phyloP scores from a whole-genome alignment of 2,797 vertebrate genomes.

The Coracias cyanogaster region DNA sequence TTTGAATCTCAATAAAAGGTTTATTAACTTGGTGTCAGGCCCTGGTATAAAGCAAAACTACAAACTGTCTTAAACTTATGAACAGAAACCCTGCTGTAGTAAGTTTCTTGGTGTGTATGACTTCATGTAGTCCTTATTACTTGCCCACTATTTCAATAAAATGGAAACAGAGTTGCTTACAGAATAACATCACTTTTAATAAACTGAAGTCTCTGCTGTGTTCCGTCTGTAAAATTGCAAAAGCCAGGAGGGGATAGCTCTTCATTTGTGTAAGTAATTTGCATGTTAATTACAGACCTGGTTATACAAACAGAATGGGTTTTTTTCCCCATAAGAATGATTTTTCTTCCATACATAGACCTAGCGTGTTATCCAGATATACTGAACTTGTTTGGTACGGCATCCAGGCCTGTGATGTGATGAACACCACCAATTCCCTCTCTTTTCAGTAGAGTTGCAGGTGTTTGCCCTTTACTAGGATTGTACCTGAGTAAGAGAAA shows the following conservation, averaged over 20 bases:
- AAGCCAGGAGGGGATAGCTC: not conserved
- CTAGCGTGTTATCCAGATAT: not conserved
- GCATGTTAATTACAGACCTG: constrained; percentile 3
- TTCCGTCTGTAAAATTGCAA: constrained; percentile 15
- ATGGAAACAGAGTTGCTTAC: constrained; percentile 10
- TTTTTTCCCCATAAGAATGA: not conserved
- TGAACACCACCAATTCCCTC: not conserved
- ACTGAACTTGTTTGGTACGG: not conserved
- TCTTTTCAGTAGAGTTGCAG: not conserved
- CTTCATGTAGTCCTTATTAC: not conserved
- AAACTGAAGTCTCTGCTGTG: not conserved
- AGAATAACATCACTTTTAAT: not conserved
- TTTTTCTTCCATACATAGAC: not conserved
- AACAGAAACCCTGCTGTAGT: not conserved
- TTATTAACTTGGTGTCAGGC: constrained; percentile 32
- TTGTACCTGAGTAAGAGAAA: not conserved
- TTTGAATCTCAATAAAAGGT: constrained; percentile 64
- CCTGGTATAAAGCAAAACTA: not conserved
- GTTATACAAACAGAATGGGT: not conserved
- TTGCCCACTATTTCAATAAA: constrained; percentile 5
- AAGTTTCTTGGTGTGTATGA: not conserved
- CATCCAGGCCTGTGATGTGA: not conserved
- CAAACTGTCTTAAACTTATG: not conserved
- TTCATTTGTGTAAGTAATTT: constrained; percentile 20
- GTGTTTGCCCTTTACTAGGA: not conserved